Evolutionary conservation across 2,113 vertebrate species (phyloP).

Genomic region (Rattus rattus): DNA sequence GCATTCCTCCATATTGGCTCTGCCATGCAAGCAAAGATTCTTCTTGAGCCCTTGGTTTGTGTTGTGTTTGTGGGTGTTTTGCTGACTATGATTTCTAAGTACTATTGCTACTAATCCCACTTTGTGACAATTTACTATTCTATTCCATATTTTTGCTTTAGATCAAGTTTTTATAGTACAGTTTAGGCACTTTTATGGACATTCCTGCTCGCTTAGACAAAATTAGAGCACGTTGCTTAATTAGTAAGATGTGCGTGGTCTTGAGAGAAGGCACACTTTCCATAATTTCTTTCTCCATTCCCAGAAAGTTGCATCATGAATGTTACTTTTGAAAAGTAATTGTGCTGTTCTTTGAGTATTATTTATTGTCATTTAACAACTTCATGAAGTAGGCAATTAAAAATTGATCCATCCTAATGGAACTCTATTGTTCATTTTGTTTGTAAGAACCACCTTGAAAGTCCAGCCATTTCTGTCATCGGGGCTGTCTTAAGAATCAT

Average conservation of each 20-base stretch:
- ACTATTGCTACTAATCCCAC: slow-evolving; percentile 50
- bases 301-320: not conserved
- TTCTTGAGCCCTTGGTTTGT: slow-evolving; percentile 7
- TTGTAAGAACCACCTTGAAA: not conserved
- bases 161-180: slow-evolving; percentile 60
- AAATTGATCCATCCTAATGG: not conserved
- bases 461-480: not conserved
- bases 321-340: slow-evolving; percentile 26
- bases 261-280: slow-evolving; percentile 21
- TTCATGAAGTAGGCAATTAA: not conserved
- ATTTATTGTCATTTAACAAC: slow-evolving; percentile 40
- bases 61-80: not conserved
- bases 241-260: slow-evolving; percentile 59
- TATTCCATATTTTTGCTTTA: slow-evolving; percentile 63
- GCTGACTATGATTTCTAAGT: slow-evolving; percentile 64
- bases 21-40: not conserved
- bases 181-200: slow-evolving; percentile 54
- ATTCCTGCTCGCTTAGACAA: slow-evolving; percentile 74
- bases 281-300: not conserved
- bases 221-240: slow-evolving; percentile 65
- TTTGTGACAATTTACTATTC: slow-evolving; percentile 69
- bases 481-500: not conserved
- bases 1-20: not conserved
- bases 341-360: not conserved
- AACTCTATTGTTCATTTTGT: not conserved